phyloP scores from a whole-genome alignment of 2,797 vertebrate genomes.

The Onychomys torridus region DNA sequence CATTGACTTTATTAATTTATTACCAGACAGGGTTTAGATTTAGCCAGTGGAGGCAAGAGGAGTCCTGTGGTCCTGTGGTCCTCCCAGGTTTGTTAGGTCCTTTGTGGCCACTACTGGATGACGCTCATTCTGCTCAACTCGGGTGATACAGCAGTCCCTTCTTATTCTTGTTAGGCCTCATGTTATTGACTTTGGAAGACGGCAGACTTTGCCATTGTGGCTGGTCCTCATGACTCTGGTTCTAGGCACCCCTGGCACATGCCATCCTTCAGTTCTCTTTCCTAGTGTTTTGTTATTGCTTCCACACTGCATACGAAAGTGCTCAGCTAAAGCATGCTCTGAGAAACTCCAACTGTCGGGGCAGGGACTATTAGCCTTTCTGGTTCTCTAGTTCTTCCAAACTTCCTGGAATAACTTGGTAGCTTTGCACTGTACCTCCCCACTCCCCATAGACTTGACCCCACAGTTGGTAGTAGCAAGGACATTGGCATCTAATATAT shows the following conservation, averaged over 20 bases:
- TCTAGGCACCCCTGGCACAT: background rate
- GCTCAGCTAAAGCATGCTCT: background rate
- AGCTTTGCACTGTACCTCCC: background rate
- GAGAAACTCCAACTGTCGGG: background rate
- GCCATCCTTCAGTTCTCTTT: background rate
- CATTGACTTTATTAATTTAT: conserved; percentile 19
- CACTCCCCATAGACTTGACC: background rate
- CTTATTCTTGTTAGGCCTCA: background rate
- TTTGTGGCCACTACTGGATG: background rate
- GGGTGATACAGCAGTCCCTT: background rate
- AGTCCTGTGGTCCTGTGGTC: background rate
- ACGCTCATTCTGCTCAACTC: background rate
- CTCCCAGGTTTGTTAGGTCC: background rate
- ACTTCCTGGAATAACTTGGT: background rate
- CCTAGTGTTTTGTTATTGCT: background rate
- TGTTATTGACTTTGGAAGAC: background rate
- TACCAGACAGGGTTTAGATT: background rate
- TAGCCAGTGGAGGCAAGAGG: background rate
- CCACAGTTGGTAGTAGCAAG: background rate
- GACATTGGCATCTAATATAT: background rate
- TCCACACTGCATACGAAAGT: background rate
- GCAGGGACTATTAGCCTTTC: background rate
- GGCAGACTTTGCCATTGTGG: background rate
- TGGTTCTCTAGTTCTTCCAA: background rate
- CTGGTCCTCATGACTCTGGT: background rate